Evolutionary conservation across 1,140 invertebrate species (phyloP).

Genomic region (Pogonomyrmex californicus): DNA sequence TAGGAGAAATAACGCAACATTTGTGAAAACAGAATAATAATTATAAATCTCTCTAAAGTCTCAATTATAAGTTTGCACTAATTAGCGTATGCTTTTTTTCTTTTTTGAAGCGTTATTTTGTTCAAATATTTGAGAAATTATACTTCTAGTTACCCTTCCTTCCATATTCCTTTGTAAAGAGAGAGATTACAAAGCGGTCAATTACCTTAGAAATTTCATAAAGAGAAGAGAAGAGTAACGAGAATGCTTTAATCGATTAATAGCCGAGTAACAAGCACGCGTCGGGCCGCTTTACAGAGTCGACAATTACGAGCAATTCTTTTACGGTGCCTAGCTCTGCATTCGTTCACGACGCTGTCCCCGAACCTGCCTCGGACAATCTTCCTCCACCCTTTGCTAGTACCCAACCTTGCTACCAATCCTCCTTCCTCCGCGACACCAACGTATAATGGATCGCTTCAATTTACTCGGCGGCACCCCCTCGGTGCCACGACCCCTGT

Average conservation of each 20-base stretch:
- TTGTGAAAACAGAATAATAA: no score
- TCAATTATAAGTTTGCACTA: background rate
- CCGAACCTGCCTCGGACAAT: conserved; percentile 47
- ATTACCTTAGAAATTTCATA: conserved; percentile 1
- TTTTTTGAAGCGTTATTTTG: background rate
- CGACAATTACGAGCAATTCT: conserved; percentile 49
- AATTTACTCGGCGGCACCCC: conserved; percentile 77
- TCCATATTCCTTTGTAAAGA: background rate
- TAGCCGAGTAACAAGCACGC: conserved; percentile 27
- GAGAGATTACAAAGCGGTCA: background rate
- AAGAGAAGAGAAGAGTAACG: background rate
- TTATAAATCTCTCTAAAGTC: no score
- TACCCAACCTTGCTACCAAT: conserved; percentile 50
- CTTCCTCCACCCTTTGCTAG: conserved; percentile 39
- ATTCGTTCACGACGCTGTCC: conserved; percentile 15
- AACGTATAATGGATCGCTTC: conserved; percentile 80
- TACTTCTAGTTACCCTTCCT: background rate
- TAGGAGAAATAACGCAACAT: background rate
- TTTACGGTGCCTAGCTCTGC: conserved; percentile 7
- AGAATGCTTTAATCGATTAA: conserved; percentile 20
- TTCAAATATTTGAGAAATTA: background rate
- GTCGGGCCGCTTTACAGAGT: background rate
- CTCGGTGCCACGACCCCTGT: conserved; percentile 48
- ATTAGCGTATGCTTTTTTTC: background rate
- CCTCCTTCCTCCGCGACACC: conserved; percentile 43